These are phyloP conservation scores for Odontothrips loti DNA, from an alignment of 2,888 invertebrate genomes.

Conservation along the genomic window DNA sequence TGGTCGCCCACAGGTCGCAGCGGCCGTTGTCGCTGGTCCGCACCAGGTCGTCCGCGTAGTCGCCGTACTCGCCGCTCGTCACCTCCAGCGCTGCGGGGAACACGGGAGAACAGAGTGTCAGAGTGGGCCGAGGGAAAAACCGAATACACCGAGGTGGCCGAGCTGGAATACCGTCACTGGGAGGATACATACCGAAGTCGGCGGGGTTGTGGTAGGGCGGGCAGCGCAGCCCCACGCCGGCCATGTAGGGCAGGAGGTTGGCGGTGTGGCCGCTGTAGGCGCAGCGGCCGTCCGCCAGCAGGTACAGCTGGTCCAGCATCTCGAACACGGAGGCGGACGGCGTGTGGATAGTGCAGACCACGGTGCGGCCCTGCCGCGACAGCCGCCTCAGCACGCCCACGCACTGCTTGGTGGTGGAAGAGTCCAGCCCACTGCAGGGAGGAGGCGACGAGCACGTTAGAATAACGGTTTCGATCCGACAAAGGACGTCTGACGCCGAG, in stretches of 20 bases:
- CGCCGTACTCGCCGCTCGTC: conserved; percentile 72
- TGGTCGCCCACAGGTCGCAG: conserved; percentile 52
- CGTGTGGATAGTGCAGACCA: conserved; percentile 87
- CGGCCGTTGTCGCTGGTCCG: conserved; percentile 61
- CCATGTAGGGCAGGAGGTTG: conserved; percentile 71
- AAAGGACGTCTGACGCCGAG: too few species aligned
- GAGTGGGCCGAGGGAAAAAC: background rate
- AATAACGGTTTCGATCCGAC: too few species aligned
- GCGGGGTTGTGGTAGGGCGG: conserved; percentile 89
- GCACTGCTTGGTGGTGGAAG: conserved; percentile 77
- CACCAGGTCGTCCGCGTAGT: conserved; percentile 52
- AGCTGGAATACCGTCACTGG: background rate
- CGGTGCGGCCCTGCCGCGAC: conserved; percentile 77
- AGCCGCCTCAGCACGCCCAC: conserved; percentile 73
- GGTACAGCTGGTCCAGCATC: conserved; percentile 85
- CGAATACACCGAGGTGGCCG: background rate
- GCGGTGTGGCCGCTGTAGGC: conserved; percentile 74
- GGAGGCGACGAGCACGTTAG: conserved; percentile 32
- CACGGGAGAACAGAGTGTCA: background rate
- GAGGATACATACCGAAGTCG: conserved; percentile 68
- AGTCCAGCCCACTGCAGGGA: conserved; percentile 68
- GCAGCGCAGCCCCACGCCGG: conserved; percentile 57
- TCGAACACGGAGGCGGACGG: conserved; percentile 81
- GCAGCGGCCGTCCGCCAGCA: conserved; percentile 73
- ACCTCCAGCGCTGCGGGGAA: conserved; percentile 68